Evolutionary conservation across 2,113 vertebrate genomes (phyloP).

Genomic region (Seriola dumerili): DNA sequence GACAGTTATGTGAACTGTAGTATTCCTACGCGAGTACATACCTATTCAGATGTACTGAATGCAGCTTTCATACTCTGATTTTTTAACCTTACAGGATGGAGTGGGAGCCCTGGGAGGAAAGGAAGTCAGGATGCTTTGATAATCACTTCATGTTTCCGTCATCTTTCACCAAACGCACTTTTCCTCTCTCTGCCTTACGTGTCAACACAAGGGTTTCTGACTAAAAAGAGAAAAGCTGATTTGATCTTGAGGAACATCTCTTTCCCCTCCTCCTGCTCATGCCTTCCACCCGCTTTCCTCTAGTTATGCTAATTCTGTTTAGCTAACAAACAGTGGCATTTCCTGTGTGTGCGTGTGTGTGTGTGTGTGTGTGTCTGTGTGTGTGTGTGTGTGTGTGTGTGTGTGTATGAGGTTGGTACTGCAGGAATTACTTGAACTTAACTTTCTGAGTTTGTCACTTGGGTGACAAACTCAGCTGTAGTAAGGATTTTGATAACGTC

Average conservation of each 20-base stretch:
- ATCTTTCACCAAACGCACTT: constrained; percentile 54
- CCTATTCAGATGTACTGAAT: constrained; percentile 43
- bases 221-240: constrained; percentile 48
- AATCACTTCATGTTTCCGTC: constrained; percentile 60
- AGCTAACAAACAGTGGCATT: constrained; percentile 44
- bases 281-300: constrained; percentile 22
- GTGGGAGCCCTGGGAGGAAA: constrained; percentile 45
- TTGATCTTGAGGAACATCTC: constrained; percentile 51
- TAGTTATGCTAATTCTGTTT: constrained; percentile 58
- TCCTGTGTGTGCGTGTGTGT: constrained; percentile 16
- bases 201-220: constrained; percentile 30
- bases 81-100: constrained; percentile 51
- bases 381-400: background rate
- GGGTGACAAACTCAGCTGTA: constrained; percentile 24
- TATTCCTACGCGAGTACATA: constrained; percentile 14
- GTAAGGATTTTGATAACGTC: constrained; percentile 37
- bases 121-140: constrained; percentile 56
- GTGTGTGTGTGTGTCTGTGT: constrained; percentile 15
- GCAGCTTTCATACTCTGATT: constrained; percentile 34
- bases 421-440: constrained; percentile 19
- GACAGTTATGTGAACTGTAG: constrained; percentile 35
- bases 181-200: constrained; percentile 29
- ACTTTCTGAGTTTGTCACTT: constrained; percentile 25
- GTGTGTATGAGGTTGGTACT: background rate
- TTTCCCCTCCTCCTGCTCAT: constrained; percentile 24